These are phyloP conservation scores for Scaptodrosophila latifasciaeformis DNA, from an alignment of 2,888 invertebrate species.

Conservation along the genomic window DNA sequence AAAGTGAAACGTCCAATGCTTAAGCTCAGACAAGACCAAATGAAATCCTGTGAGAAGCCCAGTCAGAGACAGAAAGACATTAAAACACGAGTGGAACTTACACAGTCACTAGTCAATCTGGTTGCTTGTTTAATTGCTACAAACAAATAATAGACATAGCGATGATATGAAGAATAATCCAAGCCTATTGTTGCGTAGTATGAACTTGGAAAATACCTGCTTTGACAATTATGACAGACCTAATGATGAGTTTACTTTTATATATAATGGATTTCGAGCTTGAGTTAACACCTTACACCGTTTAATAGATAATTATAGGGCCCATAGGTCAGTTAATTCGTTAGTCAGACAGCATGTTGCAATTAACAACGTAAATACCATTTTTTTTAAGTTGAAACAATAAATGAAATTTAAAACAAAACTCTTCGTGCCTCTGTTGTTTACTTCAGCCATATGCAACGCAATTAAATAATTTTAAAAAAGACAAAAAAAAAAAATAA, in stretches of 20 bases:
- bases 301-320: too few species aligned
- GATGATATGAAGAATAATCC: background rate
- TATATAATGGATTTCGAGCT: too few species aligned
- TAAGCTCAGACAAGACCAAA: conserved; percentile 51
- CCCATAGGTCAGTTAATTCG: background rate
- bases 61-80: conserved; percentile 48
- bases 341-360: conserved; percentile 9
- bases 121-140: too few species aligned
- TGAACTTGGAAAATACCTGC: too few species aligned
- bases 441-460: conserved; percentile 57
- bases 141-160: conserved; percentile 9
- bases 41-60: conserved; percentile 6
- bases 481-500: conserved; percentile 7
- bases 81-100: conserved; percentile 42
- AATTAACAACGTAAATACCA: conserved; percentile 52
- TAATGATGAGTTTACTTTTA: too few species aligned
- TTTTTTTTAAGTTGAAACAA: conserved; percentile 40
- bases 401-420: conserved; percentile 33
- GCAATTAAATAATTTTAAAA: conserved; percentile 60
- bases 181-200: too few species aligned
- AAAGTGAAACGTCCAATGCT: conserved; percentile 21
- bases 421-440: too few species aligned
- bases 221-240: too few species aligned
- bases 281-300: too few species aligned
- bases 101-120: too few species aligned